A percentile compares a stretch with the other conserved stretches of the same genome.
Evolutionary conservation across 2,113 vertebrate genomes (phyloP).

Genomic region (Takifugu flavidus): DNA sequence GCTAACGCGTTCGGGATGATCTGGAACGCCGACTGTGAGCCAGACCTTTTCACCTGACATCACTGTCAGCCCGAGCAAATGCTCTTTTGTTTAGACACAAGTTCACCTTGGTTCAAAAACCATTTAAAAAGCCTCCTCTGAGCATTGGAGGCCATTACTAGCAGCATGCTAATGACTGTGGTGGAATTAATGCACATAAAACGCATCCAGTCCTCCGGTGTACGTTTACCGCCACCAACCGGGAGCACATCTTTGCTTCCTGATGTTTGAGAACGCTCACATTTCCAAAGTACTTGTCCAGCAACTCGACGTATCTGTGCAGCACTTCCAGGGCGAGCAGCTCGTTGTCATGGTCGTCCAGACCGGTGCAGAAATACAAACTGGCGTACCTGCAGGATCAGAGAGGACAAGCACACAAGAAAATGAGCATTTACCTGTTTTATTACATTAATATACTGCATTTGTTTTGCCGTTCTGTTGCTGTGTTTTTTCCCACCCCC

Average conservation of each 20-base stretch:
- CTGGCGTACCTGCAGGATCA: slow-evolving; percentile 83
- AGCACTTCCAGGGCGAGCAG: slow-evolving; percentile 87
- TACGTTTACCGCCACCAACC: neutral
- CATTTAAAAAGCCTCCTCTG: neutral
- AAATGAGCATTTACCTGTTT: neutral
- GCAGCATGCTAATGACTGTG: neutral
- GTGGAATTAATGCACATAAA: neutral
- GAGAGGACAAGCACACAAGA: neutral
- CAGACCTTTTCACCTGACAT: too few species aligned
- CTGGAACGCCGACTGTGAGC: too few species aligned
- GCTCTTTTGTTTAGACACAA: neutral
- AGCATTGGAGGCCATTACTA: neutral
- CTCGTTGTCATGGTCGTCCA: slow-evolving; percentile 89
- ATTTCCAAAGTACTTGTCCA: slow-evolving; percentile 95
- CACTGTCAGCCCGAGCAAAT: too few species aligned
- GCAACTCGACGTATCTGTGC: slow-evolving; percentile 88
- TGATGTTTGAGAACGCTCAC: slow-evolving; percentile 68
- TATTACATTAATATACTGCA: neutral
- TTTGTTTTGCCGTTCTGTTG: too few species aligned
- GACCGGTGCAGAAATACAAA: slow-evolving; percentile 87
- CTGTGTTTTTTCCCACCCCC: neutral
- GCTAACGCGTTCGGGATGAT: too few species aligned
- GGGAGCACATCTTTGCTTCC: neutral
- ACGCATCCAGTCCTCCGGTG: neutral
- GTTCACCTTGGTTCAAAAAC: neutral